Evolutionary conservation across 1,140 invertebrate genomes (phyloP), one percentile per base, ranked within the genome.

Genomic region (Papilio glaucus): DNA sequence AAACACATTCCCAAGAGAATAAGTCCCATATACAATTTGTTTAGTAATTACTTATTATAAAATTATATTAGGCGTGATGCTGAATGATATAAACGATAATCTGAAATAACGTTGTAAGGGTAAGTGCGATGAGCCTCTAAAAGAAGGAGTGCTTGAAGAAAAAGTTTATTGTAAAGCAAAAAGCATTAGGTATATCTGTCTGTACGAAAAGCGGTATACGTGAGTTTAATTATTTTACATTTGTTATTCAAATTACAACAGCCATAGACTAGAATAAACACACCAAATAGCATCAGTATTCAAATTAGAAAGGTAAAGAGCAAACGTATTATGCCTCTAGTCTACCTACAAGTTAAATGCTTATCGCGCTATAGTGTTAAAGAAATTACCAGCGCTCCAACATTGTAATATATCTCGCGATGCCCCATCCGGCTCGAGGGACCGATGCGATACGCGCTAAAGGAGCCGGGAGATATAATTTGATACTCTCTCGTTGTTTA

Each of bases 401-500:
- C 62, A 12, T 21, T 65, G 37, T 65, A 15, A 65, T 65, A 38
- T 65, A 65, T 65, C 15, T 65, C 15, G 10, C 15, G 21, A 39
- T 21, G 37, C 45, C 15, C 45, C 15, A 65, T 65, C 29, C 33
- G n/a, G 33, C 62, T 65, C 62, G 37, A 65, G 62, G 62, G 62
- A 65, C 62, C 29, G 21, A 65, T 65, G 62, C 13, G 62, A 65
- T 65, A 33, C 62, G 62, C 29, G 37, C 62, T 21, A 18, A 38
- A 65, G 13, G 61, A 38, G 61, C 37, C 15, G 12, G 29, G 62
- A 21, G 9, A 39, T 38, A 65, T 65, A 65, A 65, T 65, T 65
- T 65, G 62, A 65, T 65, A 65, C 33, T 38, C 33, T 38, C 29
- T 18, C 62, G n/a, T 65, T 65, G 62, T 39, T 65, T 65, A 65